Evolutionary conservation across 2,888 invertebrate species (phyloP).

Genomic region (Athalia cordata): DNA sequence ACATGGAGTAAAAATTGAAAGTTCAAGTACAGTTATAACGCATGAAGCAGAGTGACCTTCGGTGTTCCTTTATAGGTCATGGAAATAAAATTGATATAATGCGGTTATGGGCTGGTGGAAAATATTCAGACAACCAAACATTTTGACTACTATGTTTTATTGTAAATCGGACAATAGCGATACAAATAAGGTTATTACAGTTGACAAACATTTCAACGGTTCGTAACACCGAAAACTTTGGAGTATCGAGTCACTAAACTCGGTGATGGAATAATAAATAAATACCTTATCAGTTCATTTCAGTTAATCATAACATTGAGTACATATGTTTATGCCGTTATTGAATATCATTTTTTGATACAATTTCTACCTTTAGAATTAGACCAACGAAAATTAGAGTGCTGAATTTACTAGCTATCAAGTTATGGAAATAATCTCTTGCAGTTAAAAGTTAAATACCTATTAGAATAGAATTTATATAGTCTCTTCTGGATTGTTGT

Average conservation of each 20-base stretch:
- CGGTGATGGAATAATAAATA: not conserved
- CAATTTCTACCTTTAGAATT: not conserved
- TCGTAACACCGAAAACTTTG: not conserved
- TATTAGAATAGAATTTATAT: not conserved
- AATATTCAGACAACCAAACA: not conserved
- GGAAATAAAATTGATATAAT: not conserved
- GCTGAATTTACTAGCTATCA: not conserved
- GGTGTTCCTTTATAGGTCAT: not conserved
- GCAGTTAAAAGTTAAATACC: not conserved
- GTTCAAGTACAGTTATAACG: constrained; percentile 11
- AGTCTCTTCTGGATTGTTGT: not conserved
- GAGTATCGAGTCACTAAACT: constrained; percentile 9
- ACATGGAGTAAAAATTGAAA: constrained; percentile 76
- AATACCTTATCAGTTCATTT: not conserved
- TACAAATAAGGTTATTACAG: constrained; percentile 4
- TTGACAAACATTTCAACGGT: constrained; percentile 5
- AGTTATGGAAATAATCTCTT: not conserved
- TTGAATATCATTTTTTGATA: constrained; percentile 27
- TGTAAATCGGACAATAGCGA: constrained; percentile 25
- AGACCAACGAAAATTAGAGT: not conserved
- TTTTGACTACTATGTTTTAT: constrained; percentile 22
- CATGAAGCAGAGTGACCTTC: too few species aligned
- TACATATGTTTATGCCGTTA: not conserved
- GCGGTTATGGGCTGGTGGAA: not conserved
- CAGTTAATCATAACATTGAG: constrained; percentile 30